Evolutionary conservation across 2,888 invertebrate genomes (phyloP), one percentile per base, ranked within the genome.

Genomic region (Plebejus argus): DNA sequence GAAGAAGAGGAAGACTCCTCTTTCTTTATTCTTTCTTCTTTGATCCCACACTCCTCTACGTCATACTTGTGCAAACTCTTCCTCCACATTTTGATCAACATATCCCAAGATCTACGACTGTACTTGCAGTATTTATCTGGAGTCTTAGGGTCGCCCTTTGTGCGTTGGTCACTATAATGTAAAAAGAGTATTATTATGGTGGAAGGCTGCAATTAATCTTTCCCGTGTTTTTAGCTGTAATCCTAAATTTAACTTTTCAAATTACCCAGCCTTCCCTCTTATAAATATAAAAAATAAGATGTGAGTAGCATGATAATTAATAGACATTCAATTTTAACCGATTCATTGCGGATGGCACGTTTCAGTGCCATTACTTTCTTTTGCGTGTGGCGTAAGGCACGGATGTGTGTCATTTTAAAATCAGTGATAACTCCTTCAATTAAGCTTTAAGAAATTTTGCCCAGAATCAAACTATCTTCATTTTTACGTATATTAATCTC

Each of bases 41-140:
- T 66, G 23, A 33, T 15, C 28, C 66, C 33, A 20, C 70, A 45
- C 12, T 74, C 78, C 56, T 84, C 83, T 49, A 95, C 95, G 88
- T 98, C 98, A 95, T 96, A 98, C 79, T 95, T 94, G 87, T 99
- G 99, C 72, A 99, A 92, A 82, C 96, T 95, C 84, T 96, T 96
- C 76, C 98, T 95, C 99, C 99, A 99, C 79, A 97, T 95, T 87
- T 96, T 97, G 0, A 99, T 96, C 81, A 98, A 95, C 45, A 96
- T 96, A 88, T 99, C 99, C 97, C 98, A 99, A 15, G 97, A 98
- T 82, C 99, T 95, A 70, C 99, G 95, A 83, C 98, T 98, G 89
- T 97, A 98, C 90, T 98, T 98, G 39, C 95, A 87, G 85, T 95
- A 95, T 90, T 98, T 99, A 83, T 98, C 97, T 4, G 99, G 99